These are phyloP conservation scores for Sicus ferrugineus DNA, from an alignment of 2,888 invertebrate species.

Conservation along the genomic window DNA sequence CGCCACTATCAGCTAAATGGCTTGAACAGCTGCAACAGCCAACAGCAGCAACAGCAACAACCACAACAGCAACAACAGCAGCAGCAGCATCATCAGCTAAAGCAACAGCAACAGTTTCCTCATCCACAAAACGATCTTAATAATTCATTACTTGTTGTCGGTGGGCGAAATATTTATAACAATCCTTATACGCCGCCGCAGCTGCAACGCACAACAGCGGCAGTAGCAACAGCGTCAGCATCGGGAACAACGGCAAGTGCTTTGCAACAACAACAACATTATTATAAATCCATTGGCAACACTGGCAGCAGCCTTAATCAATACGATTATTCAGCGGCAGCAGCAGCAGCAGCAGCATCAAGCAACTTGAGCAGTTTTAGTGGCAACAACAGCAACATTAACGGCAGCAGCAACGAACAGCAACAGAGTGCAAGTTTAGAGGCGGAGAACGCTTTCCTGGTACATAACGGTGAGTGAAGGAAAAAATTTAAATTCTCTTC, in stretches of 20 bases:
- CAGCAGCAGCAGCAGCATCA: conserved; percentile 34
- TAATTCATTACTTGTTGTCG: conserved; percentile 23
- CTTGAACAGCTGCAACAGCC: conserved; percentile 57
- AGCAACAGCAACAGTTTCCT: conserved; percentile 65
- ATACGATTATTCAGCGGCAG: conserved; percentile 58
- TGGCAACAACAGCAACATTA: conserved; percentile 36
- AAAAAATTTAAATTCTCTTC: neutral
- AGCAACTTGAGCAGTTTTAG: no score
- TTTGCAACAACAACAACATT: conserved; percentile 52
- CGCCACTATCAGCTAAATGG: conserved; percentile 76
- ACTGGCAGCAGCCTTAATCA: conserved; percentile 48
- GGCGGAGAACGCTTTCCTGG: conserved; percentile 75
- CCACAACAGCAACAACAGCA: conserved; percentile 65
- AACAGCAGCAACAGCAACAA: conserved; percentile 64
- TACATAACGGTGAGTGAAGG: conserved; percentile 57
- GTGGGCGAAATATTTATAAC: conserved; percentile 67
- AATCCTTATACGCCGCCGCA: conserved; percentile 65
- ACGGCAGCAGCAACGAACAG: conserved; percentile 36
- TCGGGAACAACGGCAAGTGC: conserved; percentile 41
- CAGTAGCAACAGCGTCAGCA: conserved; percentile 43
- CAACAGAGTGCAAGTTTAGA: conserved; percentile 55
- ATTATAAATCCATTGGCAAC: conserved; percentile 56
- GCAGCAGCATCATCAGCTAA: conserved; percentile 65
- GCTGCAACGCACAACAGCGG: conserved; percentile 64
- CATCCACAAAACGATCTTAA: conserved; percentile 45